A percentile compares a stretch with the other conserved stretches of the same genome.
Evolutionary conservation across 2,888 invertebrate genomes (phyloP).

Genomic region (Temnothorax ravouxi): DNA sequence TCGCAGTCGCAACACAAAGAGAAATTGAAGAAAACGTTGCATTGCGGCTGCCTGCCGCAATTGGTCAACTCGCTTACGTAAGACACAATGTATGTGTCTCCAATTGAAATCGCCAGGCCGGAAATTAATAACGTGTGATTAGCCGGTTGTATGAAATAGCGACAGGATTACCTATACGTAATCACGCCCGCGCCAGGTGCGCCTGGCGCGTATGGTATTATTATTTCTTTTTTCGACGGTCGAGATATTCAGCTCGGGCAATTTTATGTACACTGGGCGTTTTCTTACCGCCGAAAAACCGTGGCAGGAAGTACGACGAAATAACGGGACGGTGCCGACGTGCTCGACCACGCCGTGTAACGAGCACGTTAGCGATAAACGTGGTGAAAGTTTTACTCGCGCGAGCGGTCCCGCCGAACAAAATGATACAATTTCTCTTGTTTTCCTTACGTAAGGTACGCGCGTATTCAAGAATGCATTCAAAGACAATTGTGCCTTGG

Average conservation of each 20-base stretch:
- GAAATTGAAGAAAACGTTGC: conserved; percentile 28
- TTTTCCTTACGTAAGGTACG: conserved; percentile 73
- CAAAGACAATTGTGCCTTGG: not conserved
- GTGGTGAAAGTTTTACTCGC: conserved; percentile 79
- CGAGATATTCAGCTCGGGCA: too few species aligned
- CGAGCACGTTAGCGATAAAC: conserved; percentile 72
- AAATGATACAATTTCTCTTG: conserved; percentile 82
- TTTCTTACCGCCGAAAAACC: conserved; percentile 37
- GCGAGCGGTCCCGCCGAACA: conserved; percentile 63
- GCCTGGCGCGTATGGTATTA: not conserved
- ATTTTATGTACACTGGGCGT: conserved; percentile 13
- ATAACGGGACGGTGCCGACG: conserved; percentile 43
- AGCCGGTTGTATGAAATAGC: not conserved
- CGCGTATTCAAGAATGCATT: not conserved
- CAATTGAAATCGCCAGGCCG: conserved; percentile 15
- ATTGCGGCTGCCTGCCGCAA: not conserved
- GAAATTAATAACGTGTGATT: conserved; percentile 39
- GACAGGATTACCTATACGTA: not conserved
- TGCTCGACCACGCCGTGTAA: conserved; percentile 60
- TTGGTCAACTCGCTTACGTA: conserved; percentile 36
- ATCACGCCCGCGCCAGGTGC: not conserved
- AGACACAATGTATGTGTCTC: conserved; percentile 13
- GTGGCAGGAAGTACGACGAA: conserved; percentile 35
- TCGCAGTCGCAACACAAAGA: not conserved
- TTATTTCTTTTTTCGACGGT: not conserved